phyloP scores from a whole-genome alignment of 2,888 invertebrate species.

The Amaurobius ferox region DNA sequence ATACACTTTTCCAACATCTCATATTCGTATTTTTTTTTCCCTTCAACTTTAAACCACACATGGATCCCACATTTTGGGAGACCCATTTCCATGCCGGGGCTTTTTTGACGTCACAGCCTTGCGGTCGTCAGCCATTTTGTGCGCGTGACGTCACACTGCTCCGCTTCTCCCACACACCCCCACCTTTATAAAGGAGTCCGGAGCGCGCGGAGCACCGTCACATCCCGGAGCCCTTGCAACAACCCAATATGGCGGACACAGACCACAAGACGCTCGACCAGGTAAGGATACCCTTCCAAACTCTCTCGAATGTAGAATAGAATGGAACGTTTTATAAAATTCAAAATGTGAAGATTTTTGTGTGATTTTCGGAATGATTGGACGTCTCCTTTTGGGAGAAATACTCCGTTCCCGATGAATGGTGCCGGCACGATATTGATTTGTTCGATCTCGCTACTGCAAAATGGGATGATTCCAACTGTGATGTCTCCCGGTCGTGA shows the following conservation, averaged over 20 bases:
- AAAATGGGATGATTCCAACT: conserved; percentile 20
- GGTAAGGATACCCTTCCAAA: conserved; percentile 26
- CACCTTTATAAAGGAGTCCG: conserved; percentile 62
- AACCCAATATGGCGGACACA: conserved; percentile 61
- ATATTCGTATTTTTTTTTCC: no score
- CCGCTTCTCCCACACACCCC: conserved; percentile 40
- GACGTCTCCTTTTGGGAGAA: neutral
- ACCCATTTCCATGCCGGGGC: neutral
- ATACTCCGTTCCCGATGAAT: neutral
- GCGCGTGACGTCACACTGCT: conserved; percentile 62
- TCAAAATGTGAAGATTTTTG: no score
- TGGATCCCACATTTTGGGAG: neutral
- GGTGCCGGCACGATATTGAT: conserved; percentile 54
- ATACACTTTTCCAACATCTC: no score
- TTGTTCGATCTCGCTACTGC: conserved; percentile 52
- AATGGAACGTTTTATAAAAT: no score
- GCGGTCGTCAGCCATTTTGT: conserved; percentile 66
- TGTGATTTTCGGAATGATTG: no score
- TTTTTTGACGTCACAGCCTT: conserved; percentile 59
- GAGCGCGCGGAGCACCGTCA: conserved; percentile 46
- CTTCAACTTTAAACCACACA: neutral
- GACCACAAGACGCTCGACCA: conserved; percentile 52
- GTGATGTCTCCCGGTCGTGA: conserved; percentile 9
- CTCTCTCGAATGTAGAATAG: neutral
- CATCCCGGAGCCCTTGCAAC: conserved; percentile 33